phyloP scores from a whole-genome alignment of 92 coral and sea anemone species.

The Chrysogorgia sp. region DNA sequence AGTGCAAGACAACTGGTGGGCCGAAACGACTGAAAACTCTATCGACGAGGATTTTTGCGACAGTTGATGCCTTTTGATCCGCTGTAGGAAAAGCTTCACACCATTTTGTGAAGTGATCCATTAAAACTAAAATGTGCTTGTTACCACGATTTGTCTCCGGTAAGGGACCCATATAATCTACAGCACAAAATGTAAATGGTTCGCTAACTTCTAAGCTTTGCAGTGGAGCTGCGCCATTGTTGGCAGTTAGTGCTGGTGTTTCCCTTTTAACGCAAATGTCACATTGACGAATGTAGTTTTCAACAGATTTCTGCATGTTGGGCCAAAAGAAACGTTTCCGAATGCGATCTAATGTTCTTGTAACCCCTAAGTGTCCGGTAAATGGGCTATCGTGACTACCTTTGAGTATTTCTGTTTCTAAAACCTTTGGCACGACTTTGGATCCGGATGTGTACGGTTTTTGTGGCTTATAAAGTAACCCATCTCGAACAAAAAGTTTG shows the following conservation, averaged over 20 bases:
- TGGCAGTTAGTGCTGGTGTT: constrained; percentile 2
- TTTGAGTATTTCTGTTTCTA: not conserved
- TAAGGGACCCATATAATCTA: too few species aligned
- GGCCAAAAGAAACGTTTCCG: constrained; percentile 41
- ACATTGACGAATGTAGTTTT: constrained; percentile 34
- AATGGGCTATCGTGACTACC: constrained; percentile 41
- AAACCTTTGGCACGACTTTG: constrained; percentile 3
- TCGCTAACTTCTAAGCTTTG: too few species aligned
- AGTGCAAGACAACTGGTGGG: too few species aligned
- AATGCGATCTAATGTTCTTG: constrained; percentile 22
- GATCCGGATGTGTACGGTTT: not conserved
- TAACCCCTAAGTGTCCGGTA: constrained; percentile 47
- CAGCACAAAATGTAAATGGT: too few species aligned
- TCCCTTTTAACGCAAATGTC: constrained; percentile 25
- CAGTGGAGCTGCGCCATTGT: constrained; percentile 46
- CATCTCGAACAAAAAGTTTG: constrained; percentile 41
- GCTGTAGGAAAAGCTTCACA: too few species aligned
- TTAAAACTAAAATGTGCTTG: too few species aligned
- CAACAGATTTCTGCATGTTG: constrained; percentile 44
- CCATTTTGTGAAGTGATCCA: too few species aligned
- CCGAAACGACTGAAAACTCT: too few species aligned
- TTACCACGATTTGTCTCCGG: too few species aligned
- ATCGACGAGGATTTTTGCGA: too few species aligned
- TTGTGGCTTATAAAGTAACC: constrained; percentile 12
- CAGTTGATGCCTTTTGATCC: too few species aligned